Conservation (phyloP, 2,113 vertebrate species). For the Burhinus bistriatus region DNA sequence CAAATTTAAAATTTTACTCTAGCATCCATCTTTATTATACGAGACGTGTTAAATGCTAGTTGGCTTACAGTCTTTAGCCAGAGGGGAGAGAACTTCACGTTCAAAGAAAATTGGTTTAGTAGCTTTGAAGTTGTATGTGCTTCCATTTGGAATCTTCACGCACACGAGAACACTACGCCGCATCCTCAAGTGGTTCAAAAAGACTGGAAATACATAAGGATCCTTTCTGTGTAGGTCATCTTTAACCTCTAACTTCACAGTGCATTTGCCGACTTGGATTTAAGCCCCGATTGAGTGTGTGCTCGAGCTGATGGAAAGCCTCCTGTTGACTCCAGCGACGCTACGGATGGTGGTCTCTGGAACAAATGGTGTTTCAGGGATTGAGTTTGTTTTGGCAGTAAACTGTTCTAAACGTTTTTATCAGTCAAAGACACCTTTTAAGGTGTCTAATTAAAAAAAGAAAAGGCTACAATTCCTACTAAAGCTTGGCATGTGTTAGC, state of each 20-base stretch:
- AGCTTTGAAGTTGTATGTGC: neutral
- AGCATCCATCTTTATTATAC: neutral
- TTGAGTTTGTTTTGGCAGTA: conserved; percentile 1
- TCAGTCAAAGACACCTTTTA: conserved; percentile 22
- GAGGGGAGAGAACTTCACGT: neutral
- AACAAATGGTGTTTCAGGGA: neutral
- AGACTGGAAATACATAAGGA: neutral
- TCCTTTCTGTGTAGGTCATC: neutral
- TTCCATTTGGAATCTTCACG: neutral
- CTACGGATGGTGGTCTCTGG: neutral
- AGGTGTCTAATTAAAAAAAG: conserved; percentile 16
- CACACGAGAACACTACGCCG: fast-evolving
- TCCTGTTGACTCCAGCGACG: neutral
- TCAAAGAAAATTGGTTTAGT: neutral
- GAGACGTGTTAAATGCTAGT: neutral
- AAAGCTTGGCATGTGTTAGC: neutral
- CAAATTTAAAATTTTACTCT: neutral
- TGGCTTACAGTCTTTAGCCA: neutral
- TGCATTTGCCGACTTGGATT: neutral
- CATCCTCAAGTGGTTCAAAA: neutral
- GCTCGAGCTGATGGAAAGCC: neutral
- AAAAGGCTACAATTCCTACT: neutral
- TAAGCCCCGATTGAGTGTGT: neutral
- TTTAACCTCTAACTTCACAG: neutral
- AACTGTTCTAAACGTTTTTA: neutral